phyloP scores from a whole-genome alignment of 2,797 vertebrate species.

The Eleutherodactylus coqui region DNA sequence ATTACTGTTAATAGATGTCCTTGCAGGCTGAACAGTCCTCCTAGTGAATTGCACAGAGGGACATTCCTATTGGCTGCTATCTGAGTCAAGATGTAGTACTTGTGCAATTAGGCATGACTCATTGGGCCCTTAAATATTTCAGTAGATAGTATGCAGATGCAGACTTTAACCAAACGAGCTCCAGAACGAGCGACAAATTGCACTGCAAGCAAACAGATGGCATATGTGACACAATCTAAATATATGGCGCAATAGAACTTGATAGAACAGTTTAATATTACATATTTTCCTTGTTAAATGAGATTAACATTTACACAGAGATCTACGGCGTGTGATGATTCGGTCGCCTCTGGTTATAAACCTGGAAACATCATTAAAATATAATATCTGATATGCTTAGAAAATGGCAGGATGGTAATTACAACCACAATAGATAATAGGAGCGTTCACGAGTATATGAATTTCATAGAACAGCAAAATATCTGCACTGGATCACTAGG shows the following conservation, averaged over 20 bases:
- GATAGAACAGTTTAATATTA: constrained; percentile 37
- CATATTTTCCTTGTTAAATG: constrained; percentile 42
- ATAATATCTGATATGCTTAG: constrained; percentile 14
- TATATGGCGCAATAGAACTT: constrained; percentile 34
- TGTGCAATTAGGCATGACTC: constrained; percentile 71
- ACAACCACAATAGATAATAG: constrained; percentile 14
- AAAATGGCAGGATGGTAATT: constrained; percentile 34
- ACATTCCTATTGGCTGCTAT: constrained; percentile 56
- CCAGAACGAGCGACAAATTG: constrained; percentile 21
- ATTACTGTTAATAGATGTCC: constrained; percentile 64
- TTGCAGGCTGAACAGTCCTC: constrained; percentile 65
- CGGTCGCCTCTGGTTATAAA: constrained; percentile 17
- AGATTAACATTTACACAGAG: constrained; percentile 35
- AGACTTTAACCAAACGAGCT: constrained; percentile 67
- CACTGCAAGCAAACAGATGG: background rate
- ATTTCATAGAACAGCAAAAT: background rate
- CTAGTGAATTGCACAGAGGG: constrained; percentile 53
- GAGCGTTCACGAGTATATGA: background rate
- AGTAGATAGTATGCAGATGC: constrained; percentile 70
- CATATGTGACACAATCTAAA: constrained; percentile 42
- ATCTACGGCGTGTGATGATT: background rate
- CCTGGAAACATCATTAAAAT: constrained; percentile 40
- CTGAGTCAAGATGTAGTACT: constrained; percentile 67
- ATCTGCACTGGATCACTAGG: background rate
- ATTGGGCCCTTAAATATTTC: constrained; percentile 69